These are phyloP conservation scores for Microtus richardsoni DNA, from an alignment of 2,113 vertebrate genomes.

Conservation along the genomic window DNA sequence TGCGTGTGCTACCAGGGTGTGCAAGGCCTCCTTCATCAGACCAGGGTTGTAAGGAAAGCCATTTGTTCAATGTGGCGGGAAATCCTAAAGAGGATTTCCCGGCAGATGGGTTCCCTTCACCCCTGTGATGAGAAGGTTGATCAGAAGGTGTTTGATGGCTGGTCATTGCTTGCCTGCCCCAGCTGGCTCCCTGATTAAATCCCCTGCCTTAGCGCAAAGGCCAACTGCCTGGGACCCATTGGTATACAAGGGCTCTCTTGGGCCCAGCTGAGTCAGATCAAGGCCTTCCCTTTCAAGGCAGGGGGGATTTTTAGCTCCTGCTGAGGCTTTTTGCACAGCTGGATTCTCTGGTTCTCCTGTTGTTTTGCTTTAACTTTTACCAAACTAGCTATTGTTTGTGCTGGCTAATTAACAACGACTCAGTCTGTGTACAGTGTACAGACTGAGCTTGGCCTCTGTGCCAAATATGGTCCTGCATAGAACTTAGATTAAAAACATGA, in stretches of 20 bases:
- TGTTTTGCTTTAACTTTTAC: slow-evolving; percentile 57
- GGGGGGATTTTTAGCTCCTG: slow-evolving; percentile 56
- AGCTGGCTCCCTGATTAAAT: slow-evolving; percentile 74
- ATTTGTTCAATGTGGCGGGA: slow-evolving; percentile 53
- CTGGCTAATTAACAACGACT: slow-evolving; percentile 45
- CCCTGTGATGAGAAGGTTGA: slow-evolving; percentile 45
- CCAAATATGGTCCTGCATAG: background rate
- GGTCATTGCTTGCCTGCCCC: slow-evolving; percentile 47
- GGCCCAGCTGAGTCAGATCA: slow-evolving; percentile 9
- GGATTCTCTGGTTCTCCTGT: background rate
- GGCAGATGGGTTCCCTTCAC: slow-evolving; percentile 64
- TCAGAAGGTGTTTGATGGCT: background rate
- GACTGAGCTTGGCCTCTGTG: background rate
- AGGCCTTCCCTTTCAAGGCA: slow-evolving; percentile 34
- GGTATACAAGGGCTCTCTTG: slow-evolving; percentile 64
- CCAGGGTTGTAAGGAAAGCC: slow-evolving; percentile 30
- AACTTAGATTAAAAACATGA: background rate
- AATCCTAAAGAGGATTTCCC: slow-evolving; percentile 52
- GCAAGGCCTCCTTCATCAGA: slow-evolving; percentile 62
- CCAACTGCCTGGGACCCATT: slow-evolving; percentile 67
- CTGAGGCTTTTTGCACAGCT: slow-evolving; percentile 35
- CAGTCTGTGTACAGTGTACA: no score
- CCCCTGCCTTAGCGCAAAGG: slow-evolving; percentile 29
- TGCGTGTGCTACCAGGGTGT: background rate
- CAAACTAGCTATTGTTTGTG: background rate